phyloP scores from a whole-genome alignment of 2,888 invertebrate species.

The Ypsolopha scabrella region DNA sequence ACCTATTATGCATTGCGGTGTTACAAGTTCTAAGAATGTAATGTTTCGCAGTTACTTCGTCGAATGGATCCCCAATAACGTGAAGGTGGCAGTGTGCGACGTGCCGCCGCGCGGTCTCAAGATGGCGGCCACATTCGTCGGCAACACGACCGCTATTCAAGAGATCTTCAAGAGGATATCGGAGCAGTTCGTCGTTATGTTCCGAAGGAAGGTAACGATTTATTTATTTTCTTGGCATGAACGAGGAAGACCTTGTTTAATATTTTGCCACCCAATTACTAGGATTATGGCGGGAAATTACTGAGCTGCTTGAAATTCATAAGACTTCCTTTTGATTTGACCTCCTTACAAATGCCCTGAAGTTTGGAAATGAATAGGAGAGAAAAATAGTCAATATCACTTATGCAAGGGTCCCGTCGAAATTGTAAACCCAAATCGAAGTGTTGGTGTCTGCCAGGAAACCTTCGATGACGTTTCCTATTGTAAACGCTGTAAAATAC shows the following conservation, averaged over 20 bases:
- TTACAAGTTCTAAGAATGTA: background rate
- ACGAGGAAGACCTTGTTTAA: background rate
- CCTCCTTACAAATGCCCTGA: background rate
- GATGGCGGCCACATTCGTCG: constrained; percentile 93
- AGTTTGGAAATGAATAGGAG: background rate
- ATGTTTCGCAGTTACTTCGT: constrained; percentile 75
- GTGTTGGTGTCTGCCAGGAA: no score
- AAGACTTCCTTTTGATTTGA: background rate
- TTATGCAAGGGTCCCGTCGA: background rate
- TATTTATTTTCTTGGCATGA: background rate
- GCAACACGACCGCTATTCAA: constrained; percentile 88
- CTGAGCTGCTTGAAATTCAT: background rate
- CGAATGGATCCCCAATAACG: constrained; percentile 91
- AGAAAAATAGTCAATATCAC: background rate
- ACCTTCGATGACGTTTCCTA: no score
- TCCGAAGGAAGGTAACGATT: constrained; percentile 77
- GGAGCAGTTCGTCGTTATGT: constrained; percentile 92
- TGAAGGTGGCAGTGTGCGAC: constrained; percentile 89
- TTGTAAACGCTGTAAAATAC: no score
- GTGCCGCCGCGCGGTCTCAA: constrained; percentile 89
- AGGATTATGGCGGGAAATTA: no score
- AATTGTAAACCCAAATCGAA: no score
- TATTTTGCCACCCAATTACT: background rate
- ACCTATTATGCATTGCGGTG: background rate
- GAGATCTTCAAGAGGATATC: constrained; percentile 87